Base-by-base conservation (phyloP, 2,113 vertebrate genomes). In the Mesembrinibis cayennensis region DNA sequence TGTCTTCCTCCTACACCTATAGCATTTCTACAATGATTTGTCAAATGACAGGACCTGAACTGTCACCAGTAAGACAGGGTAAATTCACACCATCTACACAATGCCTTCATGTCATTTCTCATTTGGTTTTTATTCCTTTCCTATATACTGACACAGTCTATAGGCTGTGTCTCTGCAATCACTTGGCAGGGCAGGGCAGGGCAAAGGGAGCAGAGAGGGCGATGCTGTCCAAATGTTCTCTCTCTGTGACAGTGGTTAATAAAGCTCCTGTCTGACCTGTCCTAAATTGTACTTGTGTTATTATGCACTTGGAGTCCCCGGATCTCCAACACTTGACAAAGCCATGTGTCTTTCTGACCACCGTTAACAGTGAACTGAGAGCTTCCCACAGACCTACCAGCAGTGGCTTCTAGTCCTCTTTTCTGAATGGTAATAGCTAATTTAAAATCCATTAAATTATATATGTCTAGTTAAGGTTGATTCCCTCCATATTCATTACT, bases 401-500 rank as follows among this genome's bases (percentile, higher is more conserved):
- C 36, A 56, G 32, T 22, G 21, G 72, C 26, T 94, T 26, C 62
- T 76, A 26, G 19, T 45, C 85, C 70, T 44, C 70, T 82, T 44
- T 80, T 69, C 45, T 69, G 23, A 72, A 53, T 2, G 1, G 55
- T 44, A 91, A 90, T 26, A 91, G 36, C 58, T 58, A 69, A 50
- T 96, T 94, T 90, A 70, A 93, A 95, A 91, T 47, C 78, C 65
- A 94, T 91, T 87, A 82, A 61, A 38, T 87, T 87, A 72, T 91
- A 78, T 89, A 44, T 59, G 30, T 58, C 61, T 82, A 72, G 70
- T 84, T 91, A 87, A 91, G 59, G 29, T 29, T 53, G 11, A 81
- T 93, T 81, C 58, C n/a, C 36, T 91, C 55, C 34, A 14, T 85
- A 79, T 87, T 79, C 18, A 87, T 94, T 91, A 74, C 55, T 95